phyloP scores from a whole-genome alignment of 2,888 invertebrate species.

The Lottia gigantea region DNA sequence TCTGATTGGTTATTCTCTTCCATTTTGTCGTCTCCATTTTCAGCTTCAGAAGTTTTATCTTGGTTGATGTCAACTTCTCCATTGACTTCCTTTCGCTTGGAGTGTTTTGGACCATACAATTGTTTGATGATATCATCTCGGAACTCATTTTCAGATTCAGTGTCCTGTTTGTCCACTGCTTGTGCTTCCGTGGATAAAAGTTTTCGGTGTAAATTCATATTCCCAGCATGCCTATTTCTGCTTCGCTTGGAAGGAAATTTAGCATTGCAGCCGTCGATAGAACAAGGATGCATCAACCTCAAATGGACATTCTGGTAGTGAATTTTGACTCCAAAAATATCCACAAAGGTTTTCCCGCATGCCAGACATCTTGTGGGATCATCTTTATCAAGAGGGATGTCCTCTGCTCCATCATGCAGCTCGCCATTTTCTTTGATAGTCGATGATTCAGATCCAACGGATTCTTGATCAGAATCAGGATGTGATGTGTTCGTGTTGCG shows the following conservation, averaged over 20 bases:
- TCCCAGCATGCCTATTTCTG: conserved; percentile 91
- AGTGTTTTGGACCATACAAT: conserved; percentile 32
- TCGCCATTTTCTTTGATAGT: conserved; percentile 20
- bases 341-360: conserved; percentile 93
- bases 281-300: conserved; percentile 94
- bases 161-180: conserved; percentile 29
- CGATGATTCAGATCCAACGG: conserved; percentile 37
- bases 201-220: conserved; percentile 90
- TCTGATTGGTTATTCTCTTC: conserved; percentile 27
- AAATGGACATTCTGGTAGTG: conserved; percentile 96
- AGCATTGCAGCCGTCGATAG: conserved; percentile 93
- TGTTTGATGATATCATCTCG: conserved; percentile 34
- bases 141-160: conserved; percentile 22
- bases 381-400: conserved; percentile 90
- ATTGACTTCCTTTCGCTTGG: not conserved
- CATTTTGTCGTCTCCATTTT: conserved; percentile 56
- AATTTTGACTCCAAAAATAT: conserved; percentile 90
- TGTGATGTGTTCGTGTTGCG: conserved; percentile 70
- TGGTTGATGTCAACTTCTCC: conserved; percentile 2
- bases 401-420: conserved; percentile 64
- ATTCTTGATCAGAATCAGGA: conserved; percentile 33
- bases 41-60: conserved; percentile 28
- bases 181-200: conserved; percentile 72
- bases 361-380: conserved; percentile 91
- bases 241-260: conserved; percentile 93